A percentile compares a stretch with the other conserved stretches of the same genome.
Evolutionary conservation across 2,888 invertebrate species (phyloP).

Genomic region (Conchocele bisecta): DNA sequence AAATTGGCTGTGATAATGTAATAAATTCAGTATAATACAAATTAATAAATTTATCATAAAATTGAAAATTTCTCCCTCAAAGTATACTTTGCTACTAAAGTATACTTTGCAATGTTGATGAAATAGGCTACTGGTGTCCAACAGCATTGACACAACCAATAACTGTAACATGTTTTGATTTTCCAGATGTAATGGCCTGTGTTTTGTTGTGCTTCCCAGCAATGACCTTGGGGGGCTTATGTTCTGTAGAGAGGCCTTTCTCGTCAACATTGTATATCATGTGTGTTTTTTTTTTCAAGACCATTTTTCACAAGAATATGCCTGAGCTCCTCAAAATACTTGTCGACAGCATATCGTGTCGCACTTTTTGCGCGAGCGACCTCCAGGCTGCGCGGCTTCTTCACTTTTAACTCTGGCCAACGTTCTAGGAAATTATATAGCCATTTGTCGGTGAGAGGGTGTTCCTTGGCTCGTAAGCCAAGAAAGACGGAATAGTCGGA

Average conservation of each 20-base stretch:
- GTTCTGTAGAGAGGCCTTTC: constrained; percentile 33
- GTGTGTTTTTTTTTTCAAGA: constrained; percentile 30
- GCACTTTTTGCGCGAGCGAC: constrained; percentile 26
- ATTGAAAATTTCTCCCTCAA: too few relatives aligned
- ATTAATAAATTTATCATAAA: too few relatives aligned
- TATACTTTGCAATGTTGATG: too few relatives aligned
- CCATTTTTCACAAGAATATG: constrained; percentile 29
- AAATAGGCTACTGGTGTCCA: too few relatives aligned
- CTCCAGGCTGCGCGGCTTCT: constrained; percentile 25
- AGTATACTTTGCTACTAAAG: too few relatives aligned
- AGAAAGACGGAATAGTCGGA: constrained; percentile 27
- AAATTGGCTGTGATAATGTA: too few relatives aligned
- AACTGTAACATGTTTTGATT: constrained; percentile 12
- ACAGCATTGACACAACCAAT: constrained; percentile 30
- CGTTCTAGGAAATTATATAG: constrained; percentile 6
- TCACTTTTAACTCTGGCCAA: constrained; percentile 26
- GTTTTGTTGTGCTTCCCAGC: constrained; percentile 13
- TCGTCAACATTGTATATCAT: constrained; percentile 43
- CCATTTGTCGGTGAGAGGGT: constrained; percentile 7
- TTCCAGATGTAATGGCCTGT: constrained; percentile 33
- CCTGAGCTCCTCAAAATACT: constrained; percentile 33
- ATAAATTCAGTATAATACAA: too few relatives aligned
- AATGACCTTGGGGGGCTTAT: constrained; percentile 39
- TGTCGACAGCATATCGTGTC: constrained; percentile 9
- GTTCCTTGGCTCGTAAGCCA: not conserved